Base-by-base conservation (phyloP, 2,888 invertebrate genomes). In the Erpobdella octoculata region DNA sequence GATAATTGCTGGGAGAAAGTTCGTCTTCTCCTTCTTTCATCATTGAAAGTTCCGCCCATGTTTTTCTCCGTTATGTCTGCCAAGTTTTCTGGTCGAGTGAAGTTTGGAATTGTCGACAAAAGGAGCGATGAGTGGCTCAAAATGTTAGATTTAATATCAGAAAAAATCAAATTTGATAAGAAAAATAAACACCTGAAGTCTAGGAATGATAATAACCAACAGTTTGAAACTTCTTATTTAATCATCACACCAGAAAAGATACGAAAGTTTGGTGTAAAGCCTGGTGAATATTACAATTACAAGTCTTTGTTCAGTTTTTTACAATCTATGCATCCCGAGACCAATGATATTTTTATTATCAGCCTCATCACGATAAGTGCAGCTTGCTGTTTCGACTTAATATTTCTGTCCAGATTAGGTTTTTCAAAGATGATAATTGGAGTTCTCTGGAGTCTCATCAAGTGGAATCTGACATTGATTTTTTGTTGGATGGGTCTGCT, bases 31-130 rank as follows among this genome's bases (percentile, higher is more conserved):
- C 78, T 85, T n/a, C 79, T 85, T 59, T 83, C 85, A 9, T 80
- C 82, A 41, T 78, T 84, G 31, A 74, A 80, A 5, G 81, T 82
- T 68, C 82, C 85, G 5, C 86, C 86, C 0, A 79, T 86, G 72
- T 85, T 86, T 76, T 80, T 85, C 70, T 85, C 86, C n/a, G 84
- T 85, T 1, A 79, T 86, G 8, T 85, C 85, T 74, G 84, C 86
- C 1, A 85, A 84, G 76, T 86, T 86, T 78, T 84, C 85, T 46
- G 86, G 86, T n/a, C 79, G 86, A 21, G 83, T 85, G 2, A 82
- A 82, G 74, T 84, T 86, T 78, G 85, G 85, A 18, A 75, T 77
- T 12, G 77, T 81, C 12, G 76, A 78, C 66, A 73, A 76, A 1
- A 76, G 81, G 46, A 46, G 46, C 67, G n/a, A 21, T 21, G 53